Evolutionary conservation across 2,113 vertebrate species (phyloP), one percentile per base, ranked within the genome.

Genomic region (Rhinoptilus africanus): DNA sequence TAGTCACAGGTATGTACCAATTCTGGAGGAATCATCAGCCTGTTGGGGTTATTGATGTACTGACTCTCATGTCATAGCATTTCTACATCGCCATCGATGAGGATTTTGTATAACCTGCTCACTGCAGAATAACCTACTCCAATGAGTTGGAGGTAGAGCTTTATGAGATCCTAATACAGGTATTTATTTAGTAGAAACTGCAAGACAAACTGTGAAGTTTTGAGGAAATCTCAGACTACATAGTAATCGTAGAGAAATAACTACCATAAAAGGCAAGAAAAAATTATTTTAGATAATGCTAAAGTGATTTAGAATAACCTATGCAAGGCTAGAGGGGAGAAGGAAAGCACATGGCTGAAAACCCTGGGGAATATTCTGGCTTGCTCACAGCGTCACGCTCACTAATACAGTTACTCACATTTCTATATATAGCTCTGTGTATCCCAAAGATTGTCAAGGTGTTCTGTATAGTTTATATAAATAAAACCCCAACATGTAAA

Each of bases 371-470:
- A 35, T 88, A 92, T 66, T 69, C 81, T 94, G 94, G 83, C 86
- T 91, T 87, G 76, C 77, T 77, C 57, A 56, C 67, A 71, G 53
- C 8, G 2, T 94, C 66, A 90, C 5, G 16, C 78, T 94, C 51
- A 37, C 78, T 63, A 59, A 54, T 48, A 80, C 48, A 84, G 57
- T 93, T 89, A 68, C 35, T 92, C 95, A 88, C 43, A 60, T 88
- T 78, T 62, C 85, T 96, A 86, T 93, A 85, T 91, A 92, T 93
- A 97, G 76, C 62, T 63, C 83, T 86, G 73, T 93, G 72, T 92
- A 89, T 91, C 85, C 83, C 69, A 54, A 27, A 72, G 92, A 85
- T 19, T 47, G 41, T 71, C 72, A 63, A 91, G 74, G 85, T 94
- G 50, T 83, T 85, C 71, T 76, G 66, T 35, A 45, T 48, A 80